These are phyloP conservation scores for Chiridota heheva DNA, from an alignment of 35 echinoderm and acorn worm species.

Conservation along the genomic window DNA sequence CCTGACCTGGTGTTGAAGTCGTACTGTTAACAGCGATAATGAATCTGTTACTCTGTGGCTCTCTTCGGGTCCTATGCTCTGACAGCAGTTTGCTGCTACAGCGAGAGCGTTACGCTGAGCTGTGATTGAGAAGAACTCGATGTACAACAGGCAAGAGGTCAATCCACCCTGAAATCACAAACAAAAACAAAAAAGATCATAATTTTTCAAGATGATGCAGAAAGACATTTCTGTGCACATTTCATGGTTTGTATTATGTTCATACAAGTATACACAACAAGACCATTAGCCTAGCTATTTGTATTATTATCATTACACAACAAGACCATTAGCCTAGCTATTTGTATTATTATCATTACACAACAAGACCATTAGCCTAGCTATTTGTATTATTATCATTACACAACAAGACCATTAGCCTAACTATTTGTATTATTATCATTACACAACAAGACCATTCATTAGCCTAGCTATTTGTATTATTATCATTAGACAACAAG, in stretches of 20 bases:
- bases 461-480: too few relatives aligned
- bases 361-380: too few relatives aligned
- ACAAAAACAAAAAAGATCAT: conserved; percentile 1
- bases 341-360: too few relatives aligned
- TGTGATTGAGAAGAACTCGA: conserved; percentile 98
- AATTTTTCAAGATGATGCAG: not conserved
- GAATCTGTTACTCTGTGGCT: conserved; percentile 82
- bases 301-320: too few relatives aligned
- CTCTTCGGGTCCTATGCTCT: conserved; percentile 91
- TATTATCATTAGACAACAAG: too few relatives aligned
- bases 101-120: conserved; percentile 90
- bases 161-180: conserved; percentile 72
- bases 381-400: too few relatives aligned
- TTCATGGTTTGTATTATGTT: not conserved
- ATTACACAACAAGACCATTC: too few relatives aligned
- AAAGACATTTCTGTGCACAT: not conserved
- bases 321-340: too few relatives aligned
- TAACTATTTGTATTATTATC: too few relatives aligned
- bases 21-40: conserved; percentile 67
- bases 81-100: conserved; percentile 97
- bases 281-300: too few relatives aligned
- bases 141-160: conserved; percentile 89
- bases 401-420: too few relatives aligned
- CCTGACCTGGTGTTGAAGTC: conserved; percentile 91
- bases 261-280: not conserved